Percentiles rank a stretch among this genome's conserved stretches.
Conservation (phyloP, 2,888 invertebrate genomes). For the Gerosis bhagava region DNA sequence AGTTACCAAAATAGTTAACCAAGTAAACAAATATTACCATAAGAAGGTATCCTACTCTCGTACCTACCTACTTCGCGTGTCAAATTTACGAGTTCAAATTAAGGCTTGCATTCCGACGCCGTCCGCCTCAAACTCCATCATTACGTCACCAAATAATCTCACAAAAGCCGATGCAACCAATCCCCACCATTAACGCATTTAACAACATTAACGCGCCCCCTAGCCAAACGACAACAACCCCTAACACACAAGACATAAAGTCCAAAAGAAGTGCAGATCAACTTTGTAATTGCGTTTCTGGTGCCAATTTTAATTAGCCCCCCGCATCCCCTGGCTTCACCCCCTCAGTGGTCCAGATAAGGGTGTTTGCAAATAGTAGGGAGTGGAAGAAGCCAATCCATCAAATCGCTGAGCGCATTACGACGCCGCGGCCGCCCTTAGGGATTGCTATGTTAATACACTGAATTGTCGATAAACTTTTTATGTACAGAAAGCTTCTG, state of each 20-base stretch:
- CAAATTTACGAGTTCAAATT: slow-evolving; percentile 33
- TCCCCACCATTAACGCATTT: slow-evolving; percentile 34
- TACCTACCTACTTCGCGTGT: too few relatives aligned
- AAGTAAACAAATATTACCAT: too few relatives aligned
- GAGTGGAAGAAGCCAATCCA: slow-evolving; percentile 81
- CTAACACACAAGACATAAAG: slow-evolving; percentile 28
- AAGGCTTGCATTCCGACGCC: slow-evolving; percentile 32
- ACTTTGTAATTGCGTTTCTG: slow-evolving; percentile 42
- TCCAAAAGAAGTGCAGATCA: slow-evolving; percentile 36
- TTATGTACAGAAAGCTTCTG: slow-evolving; percentile 16
- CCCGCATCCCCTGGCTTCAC: slow-evolving; percentile 34
- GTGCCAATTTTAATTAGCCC: slow-evolving; percentile 78
- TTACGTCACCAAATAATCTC: slow-evolving; percentile 48
- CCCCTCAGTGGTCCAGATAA: slow-evolving; percentile 57
- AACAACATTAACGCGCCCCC: slow-evolving; percentile 3
- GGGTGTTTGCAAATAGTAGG: slow-evolving; percentile 81
- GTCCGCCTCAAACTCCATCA: slow-evolving; percentile 37
- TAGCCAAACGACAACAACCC: slow-evolving; percentile 33
- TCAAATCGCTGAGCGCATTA: slow-evolving; percentile 79
- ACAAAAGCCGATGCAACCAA: slow-evolving; percentile 41
- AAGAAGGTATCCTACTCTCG: too few relatives aligned
- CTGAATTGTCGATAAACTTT: slow-evolving; percentile 38
- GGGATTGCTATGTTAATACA: slow-evolving; percentile 41
- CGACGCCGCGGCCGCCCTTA: slow-evolving; percentile 73
- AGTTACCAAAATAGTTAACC: not conserved